phyloP scores from a whole-genome alignment of 2,888 invertebrate genomes.

The Acanthopleura granulata region DNA sequence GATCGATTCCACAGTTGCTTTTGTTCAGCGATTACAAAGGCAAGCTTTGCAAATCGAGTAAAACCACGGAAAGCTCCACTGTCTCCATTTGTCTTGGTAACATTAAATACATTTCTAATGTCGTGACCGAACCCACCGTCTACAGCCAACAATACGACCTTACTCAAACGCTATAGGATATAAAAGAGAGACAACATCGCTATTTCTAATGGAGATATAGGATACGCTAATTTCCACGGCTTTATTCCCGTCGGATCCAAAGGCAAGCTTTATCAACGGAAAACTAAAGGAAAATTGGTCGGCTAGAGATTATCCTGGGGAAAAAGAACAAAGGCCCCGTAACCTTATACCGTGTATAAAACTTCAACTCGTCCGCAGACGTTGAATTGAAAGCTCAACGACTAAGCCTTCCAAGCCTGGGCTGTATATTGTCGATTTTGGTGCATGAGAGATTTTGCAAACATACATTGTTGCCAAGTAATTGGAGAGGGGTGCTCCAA shows the following conservation, averaged over 20 bases:
- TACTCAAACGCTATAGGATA: background rate
- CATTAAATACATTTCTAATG: too few species aligned
- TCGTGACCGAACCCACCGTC: too few species aligned
- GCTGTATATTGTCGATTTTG: slow-evolving; percentile 6
- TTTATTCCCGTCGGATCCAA: background rate
- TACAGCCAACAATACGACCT: background rate
- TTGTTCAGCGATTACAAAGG: too few species aligned
- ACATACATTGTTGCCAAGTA: slow-evolving; percentile 5
- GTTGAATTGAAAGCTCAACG: background rate
- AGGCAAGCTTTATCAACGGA: background rate
- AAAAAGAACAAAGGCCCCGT: background rate
- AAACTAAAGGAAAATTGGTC: slow-evolving; percentile 2
- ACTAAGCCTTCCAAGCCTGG: background rate
- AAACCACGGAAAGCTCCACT: too few species aligned
- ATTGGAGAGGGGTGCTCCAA: background rate
- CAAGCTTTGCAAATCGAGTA: too few species aligned
- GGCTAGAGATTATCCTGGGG: background rate
- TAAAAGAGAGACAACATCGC: background rate
- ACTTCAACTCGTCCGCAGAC: background rate
- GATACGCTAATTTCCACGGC: slow-evolving; percentile 6
- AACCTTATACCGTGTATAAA: slow-evolving; percentile 3
- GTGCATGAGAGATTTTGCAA: slow-evolving; percentile 10
- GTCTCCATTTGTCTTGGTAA: too few species aligned
- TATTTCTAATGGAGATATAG: slow-evolving; percentile 7
- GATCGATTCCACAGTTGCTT: too few species aligned